These are phyloP conservation scores for Empis stercorea DNA, from an alignment of 2,888 invertebrate genomes.

Conservation along the genomic window DNA sequence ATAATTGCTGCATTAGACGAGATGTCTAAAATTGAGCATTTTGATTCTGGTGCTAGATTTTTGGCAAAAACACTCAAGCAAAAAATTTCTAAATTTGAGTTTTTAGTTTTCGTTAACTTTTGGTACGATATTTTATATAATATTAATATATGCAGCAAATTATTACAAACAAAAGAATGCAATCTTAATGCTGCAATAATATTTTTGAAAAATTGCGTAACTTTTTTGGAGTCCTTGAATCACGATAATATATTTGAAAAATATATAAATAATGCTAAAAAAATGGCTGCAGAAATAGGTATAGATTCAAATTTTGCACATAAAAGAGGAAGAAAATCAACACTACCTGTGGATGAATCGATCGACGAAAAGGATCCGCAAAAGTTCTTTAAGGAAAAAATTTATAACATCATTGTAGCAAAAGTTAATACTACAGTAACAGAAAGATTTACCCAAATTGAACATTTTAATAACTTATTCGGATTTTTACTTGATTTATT, in stretches of 20 bases:
- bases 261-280: background rate
- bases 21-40: too few species aligned
- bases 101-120: too few species aligned
- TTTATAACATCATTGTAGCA: conserved; percentile 1
- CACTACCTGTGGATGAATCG: conserved; percentile 1
- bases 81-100: too few species aligned
- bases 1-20: too few species aligned
- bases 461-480: background rate
- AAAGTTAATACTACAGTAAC: background rate
- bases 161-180: background rate
- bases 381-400: background rate
- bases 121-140: background rate
- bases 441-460: conserved; percentile 1
- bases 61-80: too few species aligned
- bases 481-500: conserved; percentile 1
- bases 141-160: background rate
- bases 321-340: background rate
- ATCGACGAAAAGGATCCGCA: background rate
- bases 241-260: background rate
- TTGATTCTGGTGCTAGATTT: too few species aligned
- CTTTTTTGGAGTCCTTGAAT: conserved; percentile 1
- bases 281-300: background rate
- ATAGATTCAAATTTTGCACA: background rate
- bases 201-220: too few species aligned
- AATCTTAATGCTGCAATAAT: too few species aligned